Base-by-base conservation (phyloP, 2,888 invertebrate species). In the Leptopterna dolabrata region DNA sequence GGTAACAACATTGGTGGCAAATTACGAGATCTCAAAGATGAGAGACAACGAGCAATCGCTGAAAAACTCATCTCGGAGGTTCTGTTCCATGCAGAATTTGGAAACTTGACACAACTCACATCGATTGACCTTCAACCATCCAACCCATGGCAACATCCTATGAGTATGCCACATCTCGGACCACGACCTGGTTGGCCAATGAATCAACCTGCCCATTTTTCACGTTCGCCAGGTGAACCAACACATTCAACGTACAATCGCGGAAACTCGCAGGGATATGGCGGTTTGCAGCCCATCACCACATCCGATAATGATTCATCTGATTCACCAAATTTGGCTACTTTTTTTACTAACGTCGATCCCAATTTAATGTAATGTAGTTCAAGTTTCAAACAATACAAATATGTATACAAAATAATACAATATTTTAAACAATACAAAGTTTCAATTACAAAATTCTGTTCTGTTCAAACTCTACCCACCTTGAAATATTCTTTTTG, bases 61-160 rank as follows among this genome's bases (percentile, higher is more conserved):
- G 70, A 70, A 70, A 70, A 70, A 70, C 70, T 70, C 70, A 70
- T 70, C 70, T 70, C 70, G 70, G 70, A 70, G 70, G 70, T 70
- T 27, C 70, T 70, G 70, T 70, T 70, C 70, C 70, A 70, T 70
- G 73, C 73, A 30, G 73, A 73, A 73, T 73, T 73, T 73, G 73
- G 73, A 30, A 73, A 73, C 73, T 73, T 73, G 16, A 73, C 73
- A 30, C 73, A 73, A 73, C 29, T 73, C 73, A 73, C 73, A 24
- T 36, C 73, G 73, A 73, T 73, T 73, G 73, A 73, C 24, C 30
- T 73, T 73, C 73, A 73, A 24, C 73, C 73, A 73, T 73, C 73
- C 73, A 73, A 73, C 73, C 73, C 29, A 73, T 73, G 73, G 73
- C 73, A 73, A 73, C 73, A 73, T 19, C 73, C 36, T 73, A 73